Conservation (phyloP, 1,140 invertebrate genomes). For the Aleiodes sp. region DNA sequence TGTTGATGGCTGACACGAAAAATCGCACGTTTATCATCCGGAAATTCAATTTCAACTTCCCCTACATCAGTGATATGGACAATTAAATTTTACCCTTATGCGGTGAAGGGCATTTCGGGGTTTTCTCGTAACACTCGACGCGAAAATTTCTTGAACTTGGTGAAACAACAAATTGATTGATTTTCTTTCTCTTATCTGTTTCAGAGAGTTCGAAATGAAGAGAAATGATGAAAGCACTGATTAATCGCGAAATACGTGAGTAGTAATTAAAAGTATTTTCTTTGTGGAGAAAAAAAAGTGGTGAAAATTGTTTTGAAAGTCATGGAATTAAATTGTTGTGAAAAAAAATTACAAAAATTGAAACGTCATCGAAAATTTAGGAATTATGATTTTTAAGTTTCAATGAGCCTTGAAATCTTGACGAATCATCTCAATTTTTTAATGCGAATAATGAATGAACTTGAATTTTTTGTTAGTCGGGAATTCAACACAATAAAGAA, state of each 20-base stretch:
- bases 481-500: too few species aligned
- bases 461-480: too few species aligned
- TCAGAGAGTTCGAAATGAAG: not conserved
- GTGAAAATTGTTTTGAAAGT: too few species aligned
- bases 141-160: not conserved
- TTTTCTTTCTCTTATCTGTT: not conserved
- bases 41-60: slow-evolving; percentile 47
- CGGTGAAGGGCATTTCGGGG: slow-evolving; percentile 38
- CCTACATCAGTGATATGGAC: slow-evolving; percentile 30
- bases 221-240: not conserved
- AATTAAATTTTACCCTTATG: slow-evolving; percentile 56
- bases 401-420: too few species aligned
- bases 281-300: too few species aligned
- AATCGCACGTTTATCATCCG: slow-evolving; percentile 43
- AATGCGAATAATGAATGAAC: too few species aligned
- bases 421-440: too few species aligned
- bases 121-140: not conserved
- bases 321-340: too few species aligned
- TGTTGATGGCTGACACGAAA: slow-evolving; percentile 33
- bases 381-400: too few species aligned
- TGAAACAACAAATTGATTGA: not conserved
- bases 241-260: not conserved
- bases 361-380: too few species aligned
- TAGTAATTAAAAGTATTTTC: not conserved
- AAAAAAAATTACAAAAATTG: too few species aligned